phyloP scores from a whole-genome alignment of 2,797 vertebrate genomes.

The Pseudomugil tenellus region DNA sequence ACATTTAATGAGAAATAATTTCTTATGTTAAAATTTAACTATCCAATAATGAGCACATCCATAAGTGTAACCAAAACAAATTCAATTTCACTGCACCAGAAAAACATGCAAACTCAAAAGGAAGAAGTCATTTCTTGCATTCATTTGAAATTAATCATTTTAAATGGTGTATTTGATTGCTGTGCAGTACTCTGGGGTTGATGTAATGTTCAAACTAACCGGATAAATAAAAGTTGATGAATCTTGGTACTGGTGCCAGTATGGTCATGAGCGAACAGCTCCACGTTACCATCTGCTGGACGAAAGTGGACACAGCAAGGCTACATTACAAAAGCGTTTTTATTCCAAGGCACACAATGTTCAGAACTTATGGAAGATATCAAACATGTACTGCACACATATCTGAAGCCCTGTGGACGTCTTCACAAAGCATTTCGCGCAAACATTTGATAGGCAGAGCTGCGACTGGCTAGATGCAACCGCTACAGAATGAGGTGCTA shows the following conservation, averaged over 20 bases:
- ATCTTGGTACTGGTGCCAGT: constrained; percentile 18
- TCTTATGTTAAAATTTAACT: not conserved
- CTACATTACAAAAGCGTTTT: constrained; percentile 56
- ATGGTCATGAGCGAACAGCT: not conserved
- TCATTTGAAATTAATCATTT: constrained; percentile 54
- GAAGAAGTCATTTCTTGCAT: constrained; percentile 60
- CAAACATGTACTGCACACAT: constrained; percentile 37
- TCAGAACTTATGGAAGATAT: constrained; percentile 26
- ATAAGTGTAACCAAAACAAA: constrained; percentile 57
- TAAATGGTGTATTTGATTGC: constrained; percentile 58
- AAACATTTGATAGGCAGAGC: constrained; percentile 21
- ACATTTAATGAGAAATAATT: constrained; percentile 15
- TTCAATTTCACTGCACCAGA: constrained; percentile 47
- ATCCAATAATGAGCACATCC: not conserved
- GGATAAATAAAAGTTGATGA: constrained; percentile 78
- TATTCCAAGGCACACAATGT: constrained; percentile 74
- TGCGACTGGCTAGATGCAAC: not conserved
- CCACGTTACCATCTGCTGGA: constrained; percentile 52
- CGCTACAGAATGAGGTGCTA: constrained; percentile 9
- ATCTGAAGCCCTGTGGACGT: constrained; percentile 27
- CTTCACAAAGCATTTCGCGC: constrained; percentile 34
- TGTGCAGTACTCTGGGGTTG: constrained; percentile 72
- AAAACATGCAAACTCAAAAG: constrained; percentile 56
- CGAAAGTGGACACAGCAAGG: not conserved
- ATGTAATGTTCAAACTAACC: constrained; percentile 82